Evolutionary conservation across 92 coral and sea anemone species (phyloP).

Genomic region (Parazoanthus atlanticus): DNA sequence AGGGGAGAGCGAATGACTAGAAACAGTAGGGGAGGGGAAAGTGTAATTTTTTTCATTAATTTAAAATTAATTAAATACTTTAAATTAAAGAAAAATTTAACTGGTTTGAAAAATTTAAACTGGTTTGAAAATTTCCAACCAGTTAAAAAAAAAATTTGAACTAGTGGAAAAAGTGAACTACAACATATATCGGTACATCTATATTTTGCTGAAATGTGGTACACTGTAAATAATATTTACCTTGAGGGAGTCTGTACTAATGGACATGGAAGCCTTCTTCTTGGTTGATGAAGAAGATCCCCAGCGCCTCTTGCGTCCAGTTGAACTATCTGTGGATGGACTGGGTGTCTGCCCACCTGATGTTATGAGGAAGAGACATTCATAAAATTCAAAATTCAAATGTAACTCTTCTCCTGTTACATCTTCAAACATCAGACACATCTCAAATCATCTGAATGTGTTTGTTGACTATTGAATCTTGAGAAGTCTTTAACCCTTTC

Average conservation of each 20-base stretch:
- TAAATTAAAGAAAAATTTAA: too few species aligned
- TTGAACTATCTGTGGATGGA: slow-evolving; percentile 38
- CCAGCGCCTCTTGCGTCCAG: slow-evolving; percentile 85
- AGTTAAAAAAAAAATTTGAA: too few species aligned
- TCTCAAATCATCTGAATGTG: too few species aligned
- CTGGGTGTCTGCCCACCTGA: slow-evolving; percentile 57
- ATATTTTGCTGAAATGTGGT: not conserved
- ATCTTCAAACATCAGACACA: not conserved
- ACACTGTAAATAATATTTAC: slow-evolving; percentile 36
- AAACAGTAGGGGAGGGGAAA: too few species aligned
- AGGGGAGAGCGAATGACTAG: too few species aligned
- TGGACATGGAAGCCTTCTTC: slow-evolving; percentile 78
- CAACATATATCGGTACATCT: not conserved
- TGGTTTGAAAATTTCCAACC: too few species aligned
- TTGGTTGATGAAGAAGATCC: slow-evolving; percentile 74
- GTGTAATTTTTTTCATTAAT: too few species aligned
- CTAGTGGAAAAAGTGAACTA: too few species aligned
- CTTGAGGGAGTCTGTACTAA: slow-evolving; percentile 95
- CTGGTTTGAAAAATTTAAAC: too few species aligned
- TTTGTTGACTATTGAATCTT: too few species aligned
- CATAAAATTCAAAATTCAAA: not conserved
- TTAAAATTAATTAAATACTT: too few species aligned
- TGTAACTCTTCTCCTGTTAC: not conserved
- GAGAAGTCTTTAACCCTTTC: too few species aligned
- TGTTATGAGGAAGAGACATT: slow-evolving; percentile 31